A percentile compares a stretch with the other conserved stretches of the same genome.
Evolutionary conservation across 92 coral and sea anemone genomes (phyloP).

Genomic region (Palythoa caribaeorum): DNA sequence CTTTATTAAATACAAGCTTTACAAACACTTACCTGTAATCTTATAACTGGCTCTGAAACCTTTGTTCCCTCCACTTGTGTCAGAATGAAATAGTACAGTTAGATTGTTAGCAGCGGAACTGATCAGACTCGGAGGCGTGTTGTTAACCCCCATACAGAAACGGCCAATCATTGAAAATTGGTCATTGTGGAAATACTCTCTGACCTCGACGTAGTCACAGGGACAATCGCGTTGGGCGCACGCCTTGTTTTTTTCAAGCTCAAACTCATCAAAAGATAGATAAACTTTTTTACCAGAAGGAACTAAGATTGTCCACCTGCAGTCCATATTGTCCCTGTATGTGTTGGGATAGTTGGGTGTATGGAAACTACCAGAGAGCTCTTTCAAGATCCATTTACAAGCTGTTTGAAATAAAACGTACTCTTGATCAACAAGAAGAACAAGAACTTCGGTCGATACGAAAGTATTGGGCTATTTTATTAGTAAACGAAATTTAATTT

Average conservation of each 20-base stretch:
- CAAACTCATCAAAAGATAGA: slow-evolving; percentile 15
- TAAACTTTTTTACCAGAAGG: not conserved
- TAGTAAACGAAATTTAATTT: too few species aligned
- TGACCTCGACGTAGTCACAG: slow-evolving; percentile 20
- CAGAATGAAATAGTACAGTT: slow-evolving; percentile 21
- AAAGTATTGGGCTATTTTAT: too few species aligned
- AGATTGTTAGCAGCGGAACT: slow-evolving; percentile 9
- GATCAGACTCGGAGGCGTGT: slow-evolving; percentile 10
- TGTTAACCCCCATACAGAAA: slow-evolving; percentile 34
- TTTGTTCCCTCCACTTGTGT: slow-evolving; percentile 16
- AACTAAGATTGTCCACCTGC: not conserved
- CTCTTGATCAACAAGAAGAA: too few species aligned
- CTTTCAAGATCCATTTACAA: not conserved
- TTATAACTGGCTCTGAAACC: slow-evolving; percentile 15
- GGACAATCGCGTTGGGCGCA: slow-evolving; percentile 17
- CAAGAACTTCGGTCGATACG: too few species aligned
- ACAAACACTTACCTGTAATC: too few species aligned
- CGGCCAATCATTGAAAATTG: not conserved
- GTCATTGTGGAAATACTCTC: not conserved
- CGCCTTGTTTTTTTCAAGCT: slow-evolving; percentile 22
- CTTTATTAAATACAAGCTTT: too few species aligned
- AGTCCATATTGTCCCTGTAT: slow-evolving; percentile 8
- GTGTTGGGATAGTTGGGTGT: not conserved
- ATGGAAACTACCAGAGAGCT: not conserved
- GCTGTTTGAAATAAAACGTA: not conserved